Base-by-base conservation (phyloP, 1,140 invertebrate genomes). In the Pseudomyrmex cubaensis region DNA sequence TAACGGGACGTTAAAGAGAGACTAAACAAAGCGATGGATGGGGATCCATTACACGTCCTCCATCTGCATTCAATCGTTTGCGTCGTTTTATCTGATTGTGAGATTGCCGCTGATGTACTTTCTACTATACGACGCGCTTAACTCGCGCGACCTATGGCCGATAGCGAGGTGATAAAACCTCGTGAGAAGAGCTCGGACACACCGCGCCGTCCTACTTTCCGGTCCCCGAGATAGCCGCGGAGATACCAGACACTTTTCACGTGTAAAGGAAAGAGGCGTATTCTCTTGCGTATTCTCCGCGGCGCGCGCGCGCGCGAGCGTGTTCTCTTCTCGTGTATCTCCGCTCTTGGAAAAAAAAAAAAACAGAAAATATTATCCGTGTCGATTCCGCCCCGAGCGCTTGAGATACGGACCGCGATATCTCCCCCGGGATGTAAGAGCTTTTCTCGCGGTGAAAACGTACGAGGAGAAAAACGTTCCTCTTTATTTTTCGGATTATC, bases 141-240 rank as follows among this genome's bases (percentile, higher is more conserved):
- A 35, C 35, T 35, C 35, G 35, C 35, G 85, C 85, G 52, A 56
- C 50, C 59, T 82, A 73, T 73, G 59, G 52, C 72, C 85, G 85
- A 87, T 82, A 88, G 86, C 86, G 70, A 80, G 74, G 86, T 84
- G 86, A 87, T 87, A 87, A 87, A 87, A 76, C 87, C 75, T 52
- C 62, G 73, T 15, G 80, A 84, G 59, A 80, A 88, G 85, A 82
- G 85, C 44, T 62, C 35, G 35, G 0, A 82, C 69, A 80, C 83
- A 78, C 66, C 82, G 64, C 82, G 61, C 57, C 75, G 87, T 88
- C 85, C 87, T 76, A 88, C 87, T 88, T 88, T 88, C 83, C 85
- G 72, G 25, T 35, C 4, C 5, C 86, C 52, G 74, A 87, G 87
- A 88, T 87, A 87, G 74, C 54, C 75, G 76, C 75, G 66, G 63